Evolutionary conservation across 2,888 invertebrate species (phyloP).

Genomic region (Adelphocoris suturalis): DNA sequence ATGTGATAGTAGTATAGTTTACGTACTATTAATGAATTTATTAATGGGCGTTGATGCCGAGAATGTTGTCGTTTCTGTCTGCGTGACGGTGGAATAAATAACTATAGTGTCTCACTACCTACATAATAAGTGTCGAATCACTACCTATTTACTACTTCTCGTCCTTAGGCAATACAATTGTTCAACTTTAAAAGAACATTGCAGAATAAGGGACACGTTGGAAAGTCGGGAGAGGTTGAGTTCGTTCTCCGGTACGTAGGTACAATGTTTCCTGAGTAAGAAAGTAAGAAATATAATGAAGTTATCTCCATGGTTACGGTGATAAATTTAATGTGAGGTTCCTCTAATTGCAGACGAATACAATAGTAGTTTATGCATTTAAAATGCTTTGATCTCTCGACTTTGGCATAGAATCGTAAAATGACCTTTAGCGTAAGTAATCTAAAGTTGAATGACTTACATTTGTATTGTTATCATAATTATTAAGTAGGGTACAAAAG

Average conservation of each 20-base stretch:
- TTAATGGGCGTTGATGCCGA: not conserved
- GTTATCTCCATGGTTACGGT: not conserved
- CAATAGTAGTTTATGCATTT: not conserved
- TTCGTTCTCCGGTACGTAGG: no score
- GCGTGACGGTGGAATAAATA: not conserved
- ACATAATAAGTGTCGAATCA: no score
- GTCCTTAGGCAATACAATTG: no score
- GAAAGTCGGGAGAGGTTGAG: no score
- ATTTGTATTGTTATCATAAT: not conserved
- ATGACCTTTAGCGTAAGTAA: not conserved
- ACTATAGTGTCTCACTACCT: no score
- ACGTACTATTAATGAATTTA: not conserved
- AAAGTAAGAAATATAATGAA: not conserved
- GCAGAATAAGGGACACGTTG: no score
- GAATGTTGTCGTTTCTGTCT: not conserved
- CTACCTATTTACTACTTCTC: no score
- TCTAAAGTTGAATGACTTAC: not conserved
- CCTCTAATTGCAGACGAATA: constrained; percentile 1
- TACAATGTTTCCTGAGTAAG: no score
- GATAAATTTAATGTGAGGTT: not conserved
- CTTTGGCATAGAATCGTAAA: not conserved
- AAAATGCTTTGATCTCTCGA: constrained; percentile 6
- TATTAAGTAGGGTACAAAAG: not conserved
- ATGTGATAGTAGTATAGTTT: constrained; percentile 33
- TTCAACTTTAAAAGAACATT: no score